phyloP scores from a whole-genome alignment of 35 echinoderm and acorn worm genomes.

The Heliocidaris tuberculata region DNA sequence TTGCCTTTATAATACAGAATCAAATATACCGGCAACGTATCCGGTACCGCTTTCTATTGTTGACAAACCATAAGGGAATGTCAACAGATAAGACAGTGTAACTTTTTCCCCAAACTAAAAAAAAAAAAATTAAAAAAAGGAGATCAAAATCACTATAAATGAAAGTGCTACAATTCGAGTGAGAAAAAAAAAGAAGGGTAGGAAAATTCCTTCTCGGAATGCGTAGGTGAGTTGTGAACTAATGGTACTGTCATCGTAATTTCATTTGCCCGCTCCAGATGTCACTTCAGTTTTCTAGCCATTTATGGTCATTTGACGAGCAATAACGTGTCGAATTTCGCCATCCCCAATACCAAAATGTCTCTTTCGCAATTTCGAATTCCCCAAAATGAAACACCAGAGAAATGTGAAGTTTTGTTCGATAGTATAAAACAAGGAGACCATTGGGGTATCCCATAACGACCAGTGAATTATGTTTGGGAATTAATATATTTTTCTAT shows the following conservation, averaged over 20 bases:
- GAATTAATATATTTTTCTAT: no score
- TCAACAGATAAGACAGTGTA: no score
- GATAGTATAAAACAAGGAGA: neutral
- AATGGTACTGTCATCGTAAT: slow-evolving; percentile 2
- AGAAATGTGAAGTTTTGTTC: neutral
- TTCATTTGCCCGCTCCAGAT: neutral
- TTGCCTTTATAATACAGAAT: no score
- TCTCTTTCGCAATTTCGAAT: neutral
- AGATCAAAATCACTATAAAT: neutral
- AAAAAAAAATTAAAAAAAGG: neutral
- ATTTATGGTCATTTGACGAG: slow-evolving; percentile 2
- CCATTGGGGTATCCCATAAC: no score
- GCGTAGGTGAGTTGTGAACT: neutral
- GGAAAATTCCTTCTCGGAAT: neutral
- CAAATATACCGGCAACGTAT: no score
- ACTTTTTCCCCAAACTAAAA: no score
- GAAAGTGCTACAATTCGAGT: neutral
- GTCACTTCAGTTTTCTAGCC: neutral
- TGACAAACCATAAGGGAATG: no score
- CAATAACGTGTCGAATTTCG: neutral
- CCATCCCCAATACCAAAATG: neutral
- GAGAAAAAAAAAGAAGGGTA: neutral
- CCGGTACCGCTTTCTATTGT: no score
- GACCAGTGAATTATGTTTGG: no score
- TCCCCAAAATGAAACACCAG: neutral